Evolutionary conservation across 2,113 vertebrate species (phyloP), one percentile per base, ranked within the genome.

Genomic region (Takifugu bimaculatus): DNA sequence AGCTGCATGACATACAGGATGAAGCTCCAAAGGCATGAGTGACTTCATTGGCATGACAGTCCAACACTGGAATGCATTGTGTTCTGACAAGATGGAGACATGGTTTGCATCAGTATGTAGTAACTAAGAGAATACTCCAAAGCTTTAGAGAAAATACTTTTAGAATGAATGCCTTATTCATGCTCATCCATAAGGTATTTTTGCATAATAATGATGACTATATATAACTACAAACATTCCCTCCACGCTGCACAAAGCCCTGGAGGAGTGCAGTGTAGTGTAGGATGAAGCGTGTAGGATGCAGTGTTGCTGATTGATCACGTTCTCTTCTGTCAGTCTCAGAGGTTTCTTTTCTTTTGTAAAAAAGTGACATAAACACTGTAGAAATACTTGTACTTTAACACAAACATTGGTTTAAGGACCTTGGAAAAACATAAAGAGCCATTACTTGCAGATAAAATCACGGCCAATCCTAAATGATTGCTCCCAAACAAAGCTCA

Each of bases 141-240:
- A 27, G 63, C 70, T 43, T 63, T 29, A 50, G 29, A 73, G 47
- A 57, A 48, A 55, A 14, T 42, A 51, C 32, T 68, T 55, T 62
- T 25, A 50, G 28, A 77, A 43, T 2, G 1, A 58, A 77, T 74
- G 57, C 62, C 70, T 81, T 60, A 65, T 73, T 61, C 54, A 70
- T 64, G 63, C 62, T 74, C 45, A 75, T 63, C 69, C 65, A 60
- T 70, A 75, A 75, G 73, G 55, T 71, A 67, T 65, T 50, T 12
- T 54, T 71, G 83, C 66, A 83, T 84, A 63, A 66, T 72, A 85
- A 81, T 26, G 64, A 65, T 4, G 51, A 20, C 79, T 85, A 81
- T 85, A 84, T 83, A 76, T 83, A 85, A 77, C 72, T 25, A 0
- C 57, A 27, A 54, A 45, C 59, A 54, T 58, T 60, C 39, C 61